phyloP scores from a whole-genome alignment of 2,888 invertebrate genomes.

The Drosophila kokeensis region DNA sequence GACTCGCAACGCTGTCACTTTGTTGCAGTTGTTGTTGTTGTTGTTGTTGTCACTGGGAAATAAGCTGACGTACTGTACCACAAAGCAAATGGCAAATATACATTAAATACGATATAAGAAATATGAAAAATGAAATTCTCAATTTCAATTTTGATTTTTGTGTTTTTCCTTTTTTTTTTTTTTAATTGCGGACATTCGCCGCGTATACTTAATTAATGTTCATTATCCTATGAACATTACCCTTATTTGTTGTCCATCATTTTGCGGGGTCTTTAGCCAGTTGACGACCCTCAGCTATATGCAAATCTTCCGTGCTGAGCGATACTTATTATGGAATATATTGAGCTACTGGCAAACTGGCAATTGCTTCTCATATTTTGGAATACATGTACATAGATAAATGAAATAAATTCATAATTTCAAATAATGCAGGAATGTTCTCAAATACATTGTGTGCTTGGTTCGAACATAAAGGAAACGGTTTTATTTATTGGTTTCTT shows the following conservation, averaged over 20 bases:
- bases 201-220: conserved; percentile 45
- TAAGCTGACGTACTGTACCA: conserved; percentile 15
- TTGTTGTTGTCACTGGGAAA: neutral
- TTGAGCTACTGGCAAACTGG: neutral
- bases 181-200: conserved; percentile 26
- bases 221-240: neutral
- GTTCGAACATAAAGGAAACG: neutral
- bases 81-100: neutral
- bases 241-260: neutral
- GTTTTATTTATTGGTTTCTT: conserved; percentile 1
- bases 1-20: conserved; percentile 37
- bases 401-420: neutral
- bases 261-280: conserved; percentile 17
- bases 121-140: neutral
- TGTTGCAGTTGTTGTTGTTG: conserved; percentile 8
- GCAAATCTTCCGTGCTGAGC: conserved; percentile 17
- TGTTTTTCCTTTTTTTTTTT: conserved; percentile 10
- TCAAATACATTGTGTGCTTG: neutral
- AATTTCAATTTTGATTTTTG: conserved; percentile 7
- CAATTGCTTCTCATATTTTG: too few relatives aligned
- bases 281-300: conserved; percentile 10
- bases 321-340: conserved; percentile 8
- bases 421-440: neutral
- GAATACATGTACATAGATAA: too few relatives aligned
- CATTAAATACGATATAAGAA: neutral